Conservation (phyloP, 2,888 invertebrate species). For the Plebejus melissa region DNA sequence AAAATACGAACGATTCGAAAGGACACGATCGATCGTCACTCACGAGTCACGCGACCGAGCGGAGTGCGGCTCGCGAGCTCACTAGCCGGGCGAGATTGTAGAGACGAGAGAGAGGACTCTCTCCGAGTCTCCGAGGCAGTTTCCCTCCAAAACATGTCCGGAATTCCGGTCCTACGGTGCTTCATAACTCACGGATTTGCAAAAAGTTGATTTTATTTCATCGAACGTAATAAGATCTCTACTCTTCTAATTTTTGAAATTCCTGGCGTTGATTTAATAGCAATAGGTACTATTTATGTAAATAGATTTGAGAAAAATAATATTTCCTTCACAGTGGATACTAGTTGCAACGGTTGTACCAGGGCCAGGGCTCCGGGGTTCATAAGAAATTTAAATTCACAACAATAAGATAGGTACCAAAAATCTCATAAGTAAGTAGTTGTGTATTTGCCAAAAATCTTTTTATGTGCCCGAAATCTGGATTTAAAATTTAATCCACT, state of each 20-base stretch:
- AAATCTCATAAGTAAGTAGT: no score
- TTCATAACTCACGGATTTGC: neutral
- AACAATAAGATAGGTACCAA: no score
- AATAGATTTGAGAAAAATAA: no score
- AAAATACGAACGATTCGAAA: neutral
- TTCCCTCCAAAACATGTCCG: conserved; percentile 16
- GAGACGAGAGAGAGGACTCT: conserved; percentile 11
- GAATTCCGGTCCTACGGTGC: neutral
- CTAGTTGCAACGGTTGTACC: no score
- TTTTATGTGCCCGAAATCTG: no score
- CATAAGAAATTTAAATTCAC: no score
- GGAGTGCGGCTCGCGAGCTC: conserved; percentile 9
- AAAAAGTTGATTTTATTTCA: neutral
- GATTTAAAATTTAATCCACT: no score
- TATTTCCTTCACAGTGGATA: no score
- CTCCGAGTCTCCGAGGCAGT: conserved; percentile 15
- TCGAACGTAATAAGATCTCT: neutral
- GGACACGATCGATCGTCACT: conserved; percentile 1
- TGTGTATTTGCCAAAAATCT: no score
- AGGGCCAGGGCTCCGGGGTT: no score
- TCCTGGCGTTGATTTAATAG: neutral
- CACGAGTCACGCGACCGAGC: neutral
- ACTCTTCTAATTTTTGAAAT: neutral
- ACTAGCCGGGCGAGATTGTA: conserved; percentile 12
- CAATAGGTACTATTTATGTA: no score